These are phyloP conservation scores for Nymphalis polychloros DNA, from an alignment of 2,888 invertebrate species.

Conservation along the genomic window DNA sequence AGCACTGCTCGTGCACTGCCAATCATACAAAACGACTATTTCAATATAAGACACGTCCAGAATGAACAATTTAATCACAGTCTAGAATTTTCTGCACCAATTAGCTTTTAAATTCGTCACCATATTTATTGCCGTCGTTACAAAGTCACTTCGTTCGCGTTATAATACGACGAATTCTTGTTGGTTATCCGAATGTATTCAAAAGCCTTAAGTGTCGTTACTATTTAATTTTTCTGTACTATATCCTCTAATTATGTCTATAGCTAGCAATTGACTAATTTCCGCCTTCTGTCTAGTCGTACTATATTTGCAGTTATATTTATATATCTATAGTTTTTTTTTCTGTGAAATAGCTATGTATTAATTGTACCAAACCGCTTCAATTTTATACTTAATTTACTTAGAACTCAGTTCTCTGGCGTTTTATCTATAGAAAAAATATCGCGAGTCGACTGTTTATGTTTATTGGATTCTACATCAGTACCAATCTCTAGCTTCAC, in stretches of 20 bases:
- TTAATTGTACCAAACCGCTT: constrained; percentile 71
- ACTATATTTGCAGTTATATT: constrained; percentile 71
- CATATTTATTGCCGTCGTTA: constrained; percentile 53
- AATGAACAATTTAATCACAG: constrained; percentile 82
- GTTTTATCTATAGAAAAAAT: constrained; percentile 75
- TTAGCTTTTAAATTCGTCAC: constrained; percentile 80
- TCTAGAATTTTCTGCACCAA: constrained; percentile 81
- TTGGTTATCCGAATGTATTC: constrained; percentile 54
- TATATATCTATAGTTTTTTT: constrained; percentile 59
- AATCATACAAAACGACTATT: constrained; percentile 80
- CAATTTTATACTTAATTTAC: constrained; percentile 52
- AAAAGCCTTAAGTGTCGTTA: constrained; percentile 70
- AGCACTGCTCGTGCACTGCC: constrained; percentile 67
- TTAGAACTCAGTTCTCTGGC: constrained; percentile 62
- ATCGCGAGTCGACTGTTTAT: constrained; percentile 63
- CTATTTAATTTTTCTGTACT: constrained; percentile 60
- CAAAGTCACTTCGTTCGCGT: constrained; percentile 48
- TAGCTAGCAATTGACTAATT: constrained; percentile 81
- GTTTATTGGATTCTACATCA: constrained; percentile 71
- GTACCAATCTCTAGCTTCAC: constrained; percentile 78
- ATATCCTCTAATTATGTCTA: constrained; percentile 70
- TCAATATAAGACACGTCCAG: constrained; percentile 81
- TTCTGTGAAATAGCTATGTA: constrained; percentile 69
- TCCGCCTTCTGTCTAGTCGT: constrained; percentile 71
- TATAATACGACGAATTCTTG: constrained; percentile 57